Evolutionary conservation across 2,113 vertebrate genomes (phyloP).

Genomic region (Paratilapia polleni): DNA sequence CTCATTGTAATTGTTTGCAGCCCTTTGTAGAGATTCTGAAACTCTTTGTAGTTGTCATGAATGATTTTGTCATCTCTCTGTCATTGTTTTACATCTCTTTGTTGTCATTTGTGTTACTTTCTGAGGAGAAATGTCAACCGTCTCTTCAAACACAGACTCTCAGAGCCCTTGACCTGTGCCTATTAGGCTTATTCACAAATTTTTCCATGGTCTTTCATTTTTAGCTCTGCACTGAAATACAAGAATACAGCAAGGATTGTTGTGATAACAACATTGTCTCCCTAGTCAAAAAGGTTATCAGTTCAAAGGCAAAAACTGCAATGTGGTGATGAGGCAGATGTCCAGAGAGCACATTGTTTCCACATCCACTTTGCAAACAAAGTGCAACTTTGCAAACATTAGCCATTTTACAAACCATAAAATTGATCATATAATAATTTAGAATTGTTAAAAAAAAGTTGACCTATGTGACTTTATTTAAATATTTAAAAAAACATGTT

Average conservation of each 20-base stretch:
- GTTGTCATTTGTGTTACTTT: neutral
- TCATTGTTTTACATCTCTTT: constrained; percentile 2
- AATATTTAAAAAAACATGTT: too few species aligned
- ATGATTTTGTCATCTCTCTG: neutral
- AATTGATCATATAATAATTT: too few species aligned
- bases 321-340: neutral
- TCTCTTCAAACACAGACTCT: constrained; percentile 3
- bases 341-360: neutral
- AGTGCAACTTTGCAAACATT: too few species aligned
- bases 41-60: neutral
- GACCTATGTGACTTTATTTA: too few species aligned
- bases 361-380: neutral
- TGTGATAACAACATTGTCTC: neutral
- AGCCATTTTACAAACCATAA: too few species aligned
- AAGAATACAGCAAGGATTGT: neutral
- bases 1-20: neutral
- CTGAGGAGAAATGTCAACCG: neutral
- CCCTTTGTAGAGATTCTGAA: neutral
- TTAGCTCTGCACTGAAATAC: neutral
- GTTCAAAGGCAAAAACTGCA: neutral
- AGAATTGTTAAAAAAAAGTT: neutral
- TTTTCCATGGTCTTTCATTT: neutral
- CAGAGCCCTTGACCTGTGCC: neutral
- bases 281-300: neutral
- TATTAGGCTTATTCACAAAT: neutral